A percentile compares a stretch with the other conserved stretches of the same genome.
Conservation (phyloP, 2,888 invertebrate genomes). For the Anodontia alba region DNA sequence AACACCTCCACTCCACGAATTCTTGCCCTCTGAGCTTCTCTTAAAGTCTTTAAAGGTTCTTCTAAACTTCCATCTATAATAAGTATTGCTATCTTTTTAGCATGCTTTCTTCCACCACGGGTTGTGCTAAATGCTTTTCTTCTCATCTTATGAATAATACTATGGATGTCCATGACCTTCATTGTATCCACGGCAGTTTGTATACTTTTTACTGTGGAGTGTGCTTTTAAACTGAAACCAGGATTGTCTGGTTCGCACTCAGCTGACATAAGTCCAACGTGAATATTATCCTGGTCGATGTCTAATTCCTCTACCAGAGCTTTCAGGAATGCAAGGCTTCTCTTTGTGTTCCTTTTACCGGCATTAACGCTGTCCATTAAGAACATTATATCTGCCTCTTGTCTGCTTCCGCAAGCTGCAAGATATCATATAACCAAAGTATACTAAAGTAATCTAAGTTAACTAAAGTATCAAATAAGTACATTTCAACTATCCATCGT, state of each 20-base stretch:
- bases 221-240: conserved; percentile 61
- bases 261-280: conserved; percentile 75
- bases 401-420: conserved; percentile 75
- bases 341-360: conserved; percentile 73
- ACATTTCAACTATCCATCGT: too few relatives aligned
- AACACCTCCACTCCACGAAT: conserved; percentile 75
- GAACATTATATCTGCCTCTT: conserved; percentile 79
- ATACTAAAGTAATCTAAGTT: too few relatives aligned
- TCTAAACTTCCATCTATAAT: conserved; percentile 76
- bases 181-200: conserved; percentile 54
- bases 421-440: too few relatives aligned
- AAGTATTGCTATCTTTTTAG: conserved; percentile 74
- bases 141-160: conserved; percentile 71
- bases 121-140: conserved; percentile 62
- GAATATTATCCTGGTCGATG: conserved; percentile 72
- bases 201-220: conserved; percentile 51
- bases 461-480: too few relatives aligned
- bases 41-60: conserved; percentile 69
- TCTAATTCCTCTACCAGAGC: conserved; percentile 68
- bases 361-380: conserved; percentile 77
- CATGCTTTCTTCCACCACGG: conserved; percentile 67
- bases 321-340: conserved; percentile 71
- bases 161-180: conserved; percentile 65
- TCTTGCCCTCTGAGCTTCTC: conserved; percentile 72
- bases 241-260: conserved; percentile 64